Evolutionary conservation across 2,888 invertebrate genomes (phyloP), one percentile per base, ranked within the genome.

Genomic region (Carpatolechia fugitivella): DNA sequence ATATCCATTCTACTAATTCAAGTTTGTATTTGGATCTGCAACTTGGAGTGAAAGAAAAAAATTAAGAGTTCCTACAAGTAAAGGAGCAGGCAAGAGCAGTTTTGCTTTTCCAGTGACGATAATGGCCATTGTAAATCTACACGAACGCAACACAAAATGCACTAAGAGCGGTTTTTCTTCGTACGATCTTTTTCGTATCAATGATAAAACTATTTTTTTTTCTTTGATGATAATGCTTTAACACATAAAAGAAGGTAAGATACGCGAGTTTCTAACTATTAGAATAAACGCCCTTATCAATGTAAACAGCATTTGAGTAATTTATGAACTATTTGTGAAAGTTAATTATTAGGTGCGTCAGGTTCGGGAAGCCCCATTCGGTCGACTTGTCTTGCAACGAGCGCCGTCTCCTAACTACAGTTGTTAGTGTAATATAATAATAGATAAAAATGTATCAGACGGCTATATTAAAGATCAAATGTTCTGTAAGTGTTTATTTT

Each of bases 261-360:
- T 18, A 41, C 40, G 10, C 40, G 11, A 41, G 18, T 18, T 41
- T 41, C 6, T 11, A 52, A 54, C 31, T 50, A 52, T 29, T 44
- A 24, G 24, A 20, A 44, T 85, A 80, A 83, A 82, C 70, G 72
- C 51, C 61, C 64, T 74, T 82, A 80, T 82, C 78, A 69, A 75
- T 72, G 74, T 82, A 80, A 84, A 82, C 80, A 82, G 80, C 68
- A 79, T 83, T 79, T 81, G 75, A 81, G 81, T 85, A 80, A 85
- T 76, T n/a, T 77, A 78, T 78, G 80, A 82, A 81, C 80, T 82
- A 69, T 80, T 75, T 78, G 61, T 54, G 61, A 56, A 61, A 63
- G 72, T 57, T 62, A 82, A 84, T 85, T 84, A 82, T 85, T 84
- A 85, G 55, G 80, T 67, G 63, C 68, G 59, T 59, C 64, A 61